phyloP scores from a whole-genome alignment of 1,140 invertebrate species.

The Brachionus manjavacas region DNA sequence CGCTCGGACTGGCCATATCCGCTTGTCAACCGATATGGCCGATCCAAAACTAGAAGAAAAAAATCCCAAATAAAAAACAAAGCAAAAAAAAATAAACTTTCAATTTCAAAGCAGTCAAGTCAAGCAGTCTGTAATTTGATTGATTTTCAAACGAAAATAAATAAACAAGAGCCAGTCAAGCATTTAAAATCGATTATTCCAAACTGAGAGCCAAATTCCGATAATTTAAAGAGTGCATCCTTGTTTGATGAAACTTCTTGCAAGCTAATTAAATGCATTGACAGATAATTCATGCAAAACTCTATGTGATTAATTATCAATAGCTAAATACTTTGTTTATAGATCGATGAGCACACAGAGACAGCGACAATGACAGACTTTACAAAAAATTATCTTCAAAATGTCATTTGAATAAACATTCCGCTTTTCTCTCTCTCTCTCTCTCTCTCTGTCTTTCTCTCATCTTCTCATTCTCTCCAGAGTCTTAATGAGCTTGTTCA shows the following conservation, averaged over 20 bases:
- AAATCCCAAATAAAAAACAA: no score
- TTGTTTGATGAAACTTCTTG: neutral
- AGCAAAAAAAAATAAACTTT: neutral
- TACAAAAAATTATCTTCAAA: neutral
- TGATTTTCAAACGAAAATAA: neutral
- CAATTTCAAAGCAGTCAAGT: neutral
- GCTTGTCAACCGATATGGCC: neutral
- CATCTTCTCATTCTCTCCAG: neutral
- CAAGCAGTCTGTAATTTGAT: slow-evolving; percentile 31
- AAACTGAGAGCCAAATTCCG: neutral
- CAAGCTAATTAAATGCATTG: slow-evolving; percentile 35
- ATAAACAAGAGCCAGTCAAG: slow-evolving; percentile 5
- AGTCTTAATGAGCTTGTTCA: neutral
- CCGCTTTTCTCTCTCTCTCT: neutral
- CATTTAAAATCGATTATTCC: slow-evolving; percentile 21
- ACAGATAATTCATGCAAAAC: slow-evolving; percentile 40
- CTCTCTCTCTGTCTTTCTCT: neutral
- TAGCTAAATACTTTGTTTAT: slow-evolving; percentile 2
- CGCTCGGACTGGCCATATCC: neutral
- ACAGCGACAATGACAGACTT: slow-evolving; percentile 24
- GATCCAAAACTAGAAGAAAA: neutral
- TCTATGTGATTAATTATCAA: slow-evolving; percentile 9
- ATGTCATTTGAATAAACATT: slow-evolving; percentile 13
- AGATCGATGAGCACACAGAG: neutral
- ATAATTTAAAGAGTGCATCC: slow-evolving; percentile 14